Percentiles rank a stretch among this genome's conserved stretches.
phyloP scores from a whole-genome alignment of 2,113 vertebrate genomes.

The Varanus salvator region DNA sequence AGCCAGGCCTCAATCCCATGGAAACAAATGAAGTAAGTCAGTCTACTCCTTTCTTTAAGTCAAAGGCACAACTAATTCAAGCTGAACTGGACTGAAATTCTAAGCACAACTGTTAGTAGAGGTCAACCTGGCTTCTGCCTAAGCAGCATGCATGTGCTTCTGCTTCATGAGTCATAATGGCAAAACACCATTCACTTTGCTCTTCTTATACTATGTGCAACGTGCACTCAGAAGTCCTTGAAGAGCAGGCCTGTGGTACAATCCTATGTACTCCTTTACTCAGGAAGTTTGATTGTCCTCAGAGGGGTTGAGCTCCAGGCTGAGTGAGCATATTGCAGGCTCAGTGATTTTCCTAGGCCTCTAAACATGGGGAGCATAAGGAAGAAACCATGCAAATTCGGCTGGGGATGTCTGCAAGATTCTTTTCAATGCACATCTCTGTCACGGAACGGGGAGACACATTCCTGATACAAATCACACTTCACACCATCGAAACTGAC shows the following conservation, averaged over 20 bases:
- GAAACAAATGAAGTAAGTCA: neutral
- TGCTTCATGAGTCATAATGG: neutral
- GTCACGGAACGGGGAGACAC: constrained; percentile 54
- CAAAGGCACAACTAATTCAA: neutral
- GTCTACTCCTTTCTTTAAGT: neutral
- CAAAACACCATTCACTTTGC: neutral
- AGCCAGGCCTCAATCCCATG: neutral
- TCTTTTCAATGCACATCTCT: constrained; percentile 57
- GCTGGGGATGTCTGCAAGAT: constrained; percentile 1
- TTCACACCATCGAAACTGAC: constrained; percentile 2
- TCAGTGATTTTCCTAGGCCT: neutral
- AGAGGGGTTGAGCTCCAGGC: neutral
- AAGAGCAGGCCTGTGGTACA: neutral
- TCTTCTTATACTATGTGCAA: neutral
- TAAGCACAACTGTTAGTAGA: neutral
- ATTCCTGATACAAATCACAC: constrained; percentile 41
- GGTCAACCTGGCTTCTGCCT: too few species aligned
- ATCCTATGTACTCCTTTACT: neutral
- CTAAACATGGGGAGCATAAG: neutral
- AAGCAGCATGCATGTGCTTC: neutral
- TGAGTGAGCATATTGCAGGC: neutral
- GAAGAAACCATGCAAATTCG: neutral
- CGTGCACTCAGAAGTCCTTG: too few species aligned
- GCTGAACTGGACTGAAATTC: neutral
- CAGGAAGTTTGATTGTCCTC: neutral